These are phyloP conservation scores for Aphrophora alni DNA, from an alignment of 2,888 invertebrate species.

Conservation along the genomic window DNA sequence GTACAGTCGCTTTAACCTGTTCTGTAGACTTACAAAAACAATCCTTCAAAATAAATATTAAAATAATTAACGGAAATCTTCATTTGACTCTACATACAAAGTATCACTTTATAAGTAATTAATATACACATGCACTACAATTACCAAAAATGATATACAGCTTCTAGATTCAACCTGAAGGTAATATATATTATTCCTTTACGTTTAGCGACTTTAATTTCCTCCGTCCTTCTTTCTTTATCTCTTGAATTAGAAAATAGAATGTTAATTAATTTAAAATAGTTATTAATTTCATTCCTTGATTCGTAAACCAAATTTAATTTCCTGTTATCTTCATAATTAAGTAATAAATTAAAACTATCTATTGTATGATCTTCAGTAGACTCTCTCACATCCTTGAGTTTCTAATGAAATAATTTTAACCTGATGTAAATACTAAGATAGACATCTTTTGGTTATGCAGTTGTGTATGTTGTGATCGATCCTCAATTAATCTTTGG, in stretches of 20 bases:
- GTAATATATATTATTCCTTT: neutral
- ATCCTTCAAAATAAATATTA: too few relatives aligned
- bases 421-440: neutral
- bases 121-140: too few relatives aligned
- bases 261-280: neutral
- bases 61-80: too few relatives aligned
- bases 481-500: too few relatives aligned
- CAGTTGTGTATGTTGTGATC: too few relatives aligned
- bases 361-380: neutral
- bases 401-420: neutral
- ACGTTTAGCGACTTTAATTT: neutral
- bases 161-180: neutral
- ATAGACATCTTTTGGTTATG: too few relatives aligned
- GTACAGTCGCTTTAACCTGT: too few relatives aligned
- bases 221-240: neutral
- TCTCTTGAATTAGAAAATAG: neutral
- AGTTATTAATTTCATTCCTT: neutral
- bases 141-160: neutral
- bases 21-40: too few relatives aligned
- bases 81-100: too few relatives aligned
- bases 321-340: neutral
- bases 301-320: neutral
- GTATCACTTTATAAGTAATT: too few relatives aligned
- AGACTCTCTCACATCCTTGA: neutral
- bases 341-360: neutral